Evolutionary conservation across 2,888 invertebrate genomes (phyloP), one percentile per base, ranked within the genome.

Genomic region (Tortrix viridana): DNA sequence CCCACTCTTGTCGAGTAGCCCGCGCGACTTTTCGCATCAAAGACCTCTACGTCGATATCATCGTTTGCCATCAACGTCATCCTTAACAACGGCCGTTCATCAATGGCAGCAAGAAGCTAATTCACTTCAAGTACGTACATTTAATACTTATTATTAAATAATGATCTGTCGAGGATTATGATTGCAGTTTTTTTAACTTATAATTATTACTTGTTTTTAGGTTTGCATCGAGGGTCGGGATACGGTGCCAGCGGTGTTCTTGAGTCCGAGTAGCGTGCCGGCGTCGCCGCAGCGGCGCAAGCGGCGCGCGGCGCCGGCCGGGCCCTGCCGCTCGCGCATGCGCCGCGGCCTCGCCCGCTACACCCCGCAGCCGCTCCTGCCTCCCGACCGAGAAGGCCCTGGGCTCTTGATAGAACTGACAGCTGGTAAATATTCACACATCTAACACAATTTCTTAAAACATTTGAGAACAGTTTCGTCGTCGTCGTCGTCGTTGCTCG

Each of bases 331-430:
- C 18, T 86, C 90, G 67, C 93, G 85, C 65, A 94, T 88, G 86
- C 91, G 88, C 53, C 93, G 83, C 74, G 85, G 81, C 62, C 85
- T 80, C 68, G 82, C 80, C 5, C 94, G 94, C 65, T 99, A 97
- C 85, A 99, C 98, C 0, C 98, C 99, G 14, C 96, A 97, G 26
- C 99, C 99, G 0, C 97, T 99, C 78, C 91, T 99, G 59, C 97
- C 98, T 79, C 99, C 99, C 0, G 96, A 97, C 65, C 94, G 99
- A 68, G 95, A 95, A 69, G 98, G 98, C 0, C 94, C 96, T 0
- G 99, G 99, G 0, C 92, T 99, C 3, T 98, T 96, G 79, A 94
- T 94, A 75, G 93, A 93, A 68, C 82, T 91, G 14, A 76, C 73
- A 38, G 76, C 83, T 72, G 89, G 90, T 89, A 73, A 70, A 65